Evolutionary conservation across 2,113 vertebrate species (phyloP), one percentile per base, ranked within the genome.

Genomic region (Corydoras maculifer): DNA sequence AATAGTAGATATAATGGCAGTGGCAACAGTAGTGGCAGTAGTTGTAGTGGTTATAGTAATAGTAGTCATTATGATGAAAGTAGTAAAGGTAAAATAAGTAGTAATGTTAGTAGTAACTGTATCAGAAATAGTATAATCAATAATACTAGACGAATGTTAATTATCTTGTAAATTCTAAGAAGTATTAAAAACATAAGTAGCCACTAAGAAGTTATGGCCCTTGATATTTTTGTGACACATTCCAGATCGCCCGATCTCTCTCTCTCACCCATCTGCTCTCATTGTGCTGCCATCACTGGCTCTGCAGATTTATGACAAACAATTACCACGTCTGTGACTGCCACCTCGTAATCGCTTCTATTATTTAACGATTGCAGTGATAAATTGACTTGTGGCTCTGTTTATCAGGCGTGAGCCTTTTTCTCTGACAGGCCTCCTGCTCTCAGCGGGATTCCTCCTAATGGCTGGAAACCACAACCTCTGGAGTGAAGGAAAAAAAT

Each of bases 291-390:
- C 94, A 93, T 94, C 93, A 94, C 88, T 90, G 90, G 90, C 91
- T 88, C 90, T 90, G 90, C 92, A 94, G 93, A 94, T 94, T 93
- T 93, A 96, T 95, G 91, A 94, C 91, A 92, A 92, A 91, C 90
- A 90, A 97, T 96, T 95, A 94, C 91, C 90, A 83, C 86, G 91
- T 93, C 91, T 92, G 92, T 90, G 87, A 89, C 92, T 90, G 90
- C 91, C 87, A 91, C 88, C 92, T 93, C 92, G 93, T 97, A 93
- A 96, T 94, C 92, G 93, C 86, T 87, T 84, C 93, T 90, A 95
- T 97, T 96, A 95, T 96, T 94, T 94, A 95, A 94, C 92, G 92
- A 95, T 93, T 92, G 92, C 89, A 86, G 90, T 88, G 91, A 91
- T 92, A 92, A 93, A 93, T 91, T 92, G 91, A 93, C 92, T 94